Conservation (phyloP, 1,140 invertebrate genomes). For the Drosophila eugracilis region DNA sequence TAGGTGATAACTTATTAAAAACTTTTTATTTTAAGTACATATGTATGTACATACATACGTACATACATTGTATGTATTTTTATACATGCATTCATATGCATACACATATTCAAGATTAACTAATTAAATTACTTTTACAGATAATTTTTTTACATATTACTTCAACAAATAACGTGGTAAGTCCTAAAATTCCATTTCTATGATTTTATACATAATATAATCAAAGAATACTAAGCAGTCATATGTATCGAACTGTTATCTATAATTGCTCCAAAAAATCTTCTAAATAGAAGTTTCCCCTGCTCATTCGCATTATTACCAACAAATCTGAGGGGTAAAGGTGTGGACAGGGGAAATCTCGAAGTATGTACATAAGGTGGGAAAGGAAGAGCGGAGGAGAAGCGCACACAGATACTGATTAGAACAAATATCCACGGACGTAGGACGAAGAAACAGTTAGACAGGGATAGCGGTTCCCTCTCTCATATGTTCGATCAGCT, state of each 20-base stretch:
- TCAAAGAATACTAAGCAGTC: too few relatives aligned
- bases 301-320: neutral
- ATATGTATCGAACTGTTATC: too few relatives aligned
- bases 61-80: too few relatives aligned
- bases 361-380: slow-evolving; percentile 58
- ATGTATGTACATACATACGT: too few relatives aligned
- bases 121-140: too few relatives aligned
- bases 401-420: slow-evolving; percentile 60
- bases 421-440: slow-evolving; percentile 50
- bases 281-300: neutral
- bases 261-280: neutral
- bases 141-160: too few relatives aligned
- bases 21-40: too few relatives aligned
- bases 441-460: slow-evolving; percentile 58
- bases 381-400: slow-evolving; percentile 26
- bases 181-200: too few relatives aligned
- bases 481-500: slow-evolving; percentile 76
- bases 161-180: too few relatives aligned
- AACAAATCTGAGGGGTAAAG: slow-evolving; percentile 36
- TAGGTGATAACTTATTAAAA: slow-evolving; percentile 34
- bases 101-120: too few relatives aligned
- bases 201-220: too few relatives aligned
- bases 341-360: slow-evolving; percentile 42
- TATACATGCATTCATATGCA: too few relatives aligned
- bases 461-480: slow-evolving; percentile 62